A percentile compares a stretch with the other conserved stretches of the same genome.
Evolutionary conservation across 2,888 invertebrate genomes (phyloP).

Genomic region (Pseudococcus viburni): DNA sequence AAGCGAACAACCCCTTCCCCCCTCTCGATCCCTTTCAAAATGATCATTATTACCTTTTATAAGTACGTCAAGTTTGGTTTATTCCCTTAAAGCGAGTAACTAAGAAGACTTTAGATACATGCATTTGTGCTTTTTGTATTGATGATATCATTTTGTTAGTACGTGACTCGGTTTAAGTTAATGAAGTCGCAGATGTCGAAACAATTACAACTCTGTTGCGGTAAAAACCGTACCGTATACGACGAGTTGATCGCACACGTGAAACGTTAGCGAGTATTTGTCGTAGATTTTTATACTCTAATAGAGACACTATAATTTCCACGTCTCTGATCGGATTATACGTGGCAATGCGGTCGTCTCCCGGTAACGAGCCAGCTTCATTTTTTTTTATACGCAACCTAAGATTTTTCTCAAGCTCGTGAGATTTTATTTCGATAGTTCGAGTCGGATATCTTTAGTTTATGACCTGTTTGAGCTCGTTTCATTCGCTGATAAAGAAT

Average conservation of each 20-base stretch:
- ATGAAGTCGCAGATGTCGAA: not conserved
- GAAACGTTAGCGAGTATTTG: constrained; percentile 4
- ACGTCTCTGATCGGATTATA: constrained; percentile 27
- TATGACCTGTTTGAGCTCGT: constrained; percentile 5
- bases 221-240: not conserved
- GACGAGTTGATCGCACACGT: constrained; percentile 1
- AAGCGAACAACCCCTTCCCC: not conserved
- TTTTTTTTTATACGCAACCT: not conserved
- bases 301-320: constrained; percentile 27
- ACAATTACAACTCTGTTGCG: constrained; percentile 12
- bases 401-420: not conserved
- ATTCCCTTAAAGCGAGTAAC: not conserved
- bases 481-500: not conserved
- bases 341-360: not conserved
- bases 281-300: constrained; percentile 22
- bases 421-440: not conserved
- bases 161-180: constrained; percentile 6
- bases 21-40: not conserved
- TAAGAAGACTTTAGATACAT: not conserved
- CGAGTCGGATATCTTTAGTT: not conserved
- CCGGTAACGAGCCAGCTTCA: constrained; percentile 10
- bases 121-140: constrained; percentile 1
- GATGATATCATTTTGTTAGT: not conserved
- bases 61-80: not conserved
- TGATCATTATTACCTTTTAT: not conserved